Percentiles rank a stretch among this genome's conserved stretches.
These are phyloP conservation scores for Eupithecia tripunctaria DNA, from an alignment of 2,888 invertebrate genomes.

Conservation along the genomic window DNA sequence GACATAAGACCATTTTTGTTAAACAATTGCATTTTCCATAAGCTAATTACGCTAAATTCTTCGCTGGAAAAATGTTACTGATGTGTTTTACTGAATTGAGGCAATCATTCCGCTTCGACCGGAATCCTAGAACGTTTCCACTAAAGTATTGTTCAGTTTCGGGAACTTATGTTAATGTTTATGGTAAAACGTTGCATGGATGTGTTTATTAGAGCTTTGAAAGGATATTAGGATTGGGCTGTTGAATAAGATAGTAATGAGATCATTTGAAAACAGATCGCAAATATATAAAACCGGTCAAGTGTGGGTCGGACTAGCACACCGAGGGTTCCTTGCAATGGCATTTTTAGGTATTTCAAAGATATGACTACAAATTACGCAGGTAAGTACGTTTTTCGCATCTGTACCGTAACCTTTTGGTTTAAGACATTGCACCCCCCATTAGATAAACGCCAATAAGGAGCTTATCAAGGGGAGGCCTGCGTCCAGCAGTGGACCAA, in stretches of 20 bases:
- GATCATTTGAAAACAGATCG: too few species aligned
- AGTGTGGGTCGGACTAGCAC: too few species aligned
- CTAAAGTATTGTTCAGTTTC: neutral
- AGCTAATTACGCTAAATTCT: constrained; percentile 41
- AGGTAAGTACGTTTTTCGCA: too few species aligned
- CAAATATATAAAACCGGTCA: too few species aligned
- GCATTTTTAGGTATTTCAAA: too few species aligned
- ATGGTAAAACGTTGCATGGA: neutral
- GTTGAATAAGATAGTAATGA: neutral
- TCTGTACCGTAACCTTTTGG: too few species aligned
- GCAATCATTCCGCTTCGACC: constrained; percentile 20
- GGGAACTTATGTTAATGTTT: neutral
- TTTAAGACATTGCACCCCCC: too few species aligned
- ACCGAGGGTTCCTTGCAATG: too few species aligned
- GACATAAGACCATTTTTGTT: neutral
- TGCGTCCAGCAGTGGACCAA: too few species aligned
- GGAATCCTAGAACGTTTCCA: constrained; percentile 7
- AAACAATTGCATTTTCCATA: constrained; percentile 36
- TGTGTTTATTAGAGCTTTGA: neutral
- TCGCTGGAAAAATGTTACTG: constrained; percentile 33
- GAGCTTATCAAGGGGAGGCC: too few species aligned
- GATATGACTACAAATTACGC: too few species aligned
- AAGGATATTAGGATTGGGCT: neutral
- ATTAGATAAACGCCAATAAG: too few species aligned
- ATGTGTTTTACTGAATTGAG: constrained; percentile 28